These are phyloP conservation scores for Caenorhabditis tropicalis DNA, from an alignment of 1,140 invertebrate species.

Conservation along the genomic window DNA sequence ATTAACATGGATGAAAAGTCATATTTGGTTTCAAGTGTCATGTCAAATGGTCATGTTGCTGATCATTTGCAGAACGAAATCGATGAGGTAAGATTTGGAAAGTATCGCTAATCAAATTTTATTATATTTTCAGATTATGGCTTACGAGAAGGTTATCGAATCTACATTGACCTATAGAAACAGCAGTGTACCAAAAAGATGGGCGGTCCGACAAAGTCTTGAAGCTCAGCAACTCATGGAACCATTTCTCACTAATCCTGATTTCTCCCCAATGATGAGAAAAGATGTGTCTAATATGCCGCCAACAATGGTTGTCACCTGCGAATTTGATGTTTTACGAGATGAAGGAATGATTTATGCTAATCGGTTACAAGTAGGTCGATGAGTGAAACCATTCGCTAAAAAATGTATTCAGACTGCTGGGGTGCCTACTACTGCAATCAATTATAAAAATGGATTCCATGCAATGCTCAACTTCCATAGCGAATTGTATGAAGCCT, in stretches of 20 bases:
- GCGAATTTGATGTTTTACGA: slow-evolving; percentile 56
- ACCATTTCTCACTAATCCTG: slow-evolving; percentile 46
- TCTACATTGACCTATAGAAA: background rate
- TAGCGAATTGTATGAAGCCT: slow-evolving; percentile 8
- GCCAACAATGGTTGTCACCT: slow-evolving; percentile 54
- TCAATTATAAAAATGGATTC: slow-evolving; percentile 16
- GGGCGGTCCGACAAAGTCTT: background rate
- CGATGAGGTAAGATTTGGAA: background rate
- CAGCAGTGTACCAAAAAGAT: background rate
- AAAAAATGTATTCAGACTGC: background rate
- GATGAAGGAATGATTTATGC: slow-evolving; percentile 58
- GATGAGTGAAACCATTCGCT: background rate
- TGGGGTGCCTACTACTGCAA: background rate
- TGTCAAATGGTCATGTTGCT: slow-evolving; percentile 49
- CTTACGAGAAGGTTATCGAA: background rate
- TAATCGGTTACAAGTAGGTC: slow-evolving; percentile 7
- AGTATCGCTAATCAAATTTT: background rate
- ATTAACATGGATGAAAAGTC: slow-evolving; percentile 49
- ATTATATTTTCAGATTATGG: background rate
- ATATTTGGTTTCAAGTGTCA: background rate
- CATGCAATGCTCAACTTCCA: slow-evolving; percentile 32
- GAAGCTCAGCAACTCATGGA: slow-evolving; percentile 15
- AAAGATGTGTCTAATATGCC: slow-evolving; percentile 49
- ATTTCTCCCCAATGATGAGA: slow-evolving; percentile 47
- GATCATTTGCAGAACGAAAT: background rate